These are phyloP conservation scores for Phymatocera aterrima DNA, from an alignment of 2,888 invertebrate species.

Conservation along the genomic window DNA sequence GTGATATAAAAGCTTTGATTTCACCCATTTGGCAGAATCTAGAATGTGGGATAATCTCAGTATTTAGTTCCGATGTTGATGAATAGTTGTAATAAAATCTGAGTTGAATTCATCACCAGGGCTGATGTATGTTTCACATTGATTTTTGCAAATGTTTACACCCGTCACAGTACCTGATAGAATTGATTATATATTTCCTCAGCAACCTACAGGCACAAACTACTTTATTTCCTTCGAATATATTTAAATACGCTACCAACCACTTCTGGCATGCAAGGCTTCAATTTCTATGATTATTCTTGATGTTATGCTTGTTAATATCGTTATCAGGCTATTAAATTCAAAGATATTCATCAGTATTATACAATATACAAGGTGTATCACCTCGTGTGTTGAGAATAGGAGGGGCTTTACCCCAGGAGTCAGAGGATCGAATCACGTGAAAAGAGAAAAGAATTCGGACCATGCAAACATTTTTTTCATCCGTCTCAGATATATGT, in stretches of 20 bases:
- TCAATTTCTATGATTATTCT: conserved; percentile 9
- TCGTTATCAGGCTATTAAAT: conserved; percentile 3
- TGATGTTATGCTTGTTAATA: conserved; percentile 16
- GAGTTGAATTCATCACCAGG: neutral
- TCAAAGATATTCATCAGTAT: neutral
- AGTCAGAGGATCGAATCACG: no score
- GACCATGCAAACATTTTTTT: no score
- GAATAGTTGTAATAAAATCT: neutral
- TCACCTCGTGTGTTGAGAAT: no score
- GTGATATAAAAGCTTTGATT: no score
- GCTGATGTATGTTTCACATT: neutral
- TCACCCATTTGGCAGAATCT: no score
- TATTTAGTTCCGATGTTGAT: neutral
- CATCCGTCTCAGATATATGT: no score
- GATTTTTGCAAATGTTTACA: neutral
- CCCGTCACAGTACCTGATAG: neutral
- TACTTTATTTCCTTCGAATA: neutral
- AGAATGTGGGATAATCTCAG: neutral
- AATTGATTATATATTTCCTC: neutral
- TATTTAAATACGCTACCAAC: neutral
- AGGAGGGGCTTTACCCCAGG: no score
- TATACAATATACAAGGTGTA: no score
- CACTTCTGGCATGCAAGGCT: conserved; percentile 3
- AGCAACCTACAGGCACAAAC: neutral
- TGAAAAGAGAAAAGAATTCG: no score